Evolutionary conservation across 92 coral and sea anemone genomes (phyloP).

Genomic region (Palythoa heliodiscus): DNA sequence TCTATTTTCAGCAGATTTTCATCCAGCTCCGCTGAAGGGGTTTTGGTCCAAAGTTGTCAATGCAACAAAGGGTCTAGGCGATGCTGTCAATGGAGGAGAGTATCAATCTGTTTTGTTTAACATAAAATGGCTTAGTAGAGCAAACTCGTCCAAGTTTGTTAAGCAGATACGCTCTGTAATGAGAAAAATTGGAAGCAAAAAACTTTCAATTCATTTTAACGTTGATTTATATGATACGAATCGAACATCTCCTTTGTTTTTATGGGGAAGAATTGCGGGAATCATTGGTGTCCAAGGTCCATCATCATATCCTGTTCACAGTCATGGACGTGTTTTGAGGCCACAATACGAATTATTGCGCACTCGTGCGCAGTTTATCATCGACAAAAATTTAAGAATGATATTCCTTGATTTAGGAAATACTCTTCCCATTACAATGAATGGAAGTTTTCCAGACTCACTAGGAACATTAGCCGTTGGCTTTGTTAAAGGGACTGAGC

Average conservation of each 20-base stretch:
- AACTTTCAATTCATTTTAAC: slow-evolving; percentile 73
- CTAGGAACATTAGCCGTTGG: slow-evolving; percentile 53
- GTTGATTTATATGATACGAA: slow-evolving; percentile 53
- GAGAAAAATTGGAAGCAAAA: slow-evolving; percentile 43
- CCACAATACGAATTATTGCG: neutral
- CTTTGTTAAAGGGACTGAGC: neutral
- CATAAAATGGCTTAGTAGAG: slow-evolving; percentile 50
- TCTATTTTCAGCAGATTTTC: slow-evolving; percentile 68
- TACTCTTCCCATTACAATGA: slow-evolving; percentile 48
- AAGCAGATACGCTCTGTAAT: slow-evolving; percentile 45
- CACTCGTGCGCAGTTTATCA: slow-evolving; percentile 56
- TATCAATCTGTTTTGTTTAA: slow-evolving; percentile 69
- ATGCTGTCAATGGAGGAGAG: slow-evolving; percentile 47
- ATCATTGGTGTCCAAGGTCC: slow-evolving; percentile 69
- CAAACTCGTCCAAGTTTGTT: slow-evolving; percentile 44
- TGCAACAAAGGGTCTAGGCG: neutral
- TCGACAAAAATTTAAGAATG: slow-evolving; percentile 38
- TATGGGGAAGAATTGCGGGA: slow-evolving; percentile 71
- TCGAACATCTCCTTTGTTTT: slow-evolving; percentile 25
- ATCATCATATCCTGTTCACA: slow-evolving; percentile 55
- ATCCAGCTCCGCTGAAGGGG: slow-evolving; percentile 64
- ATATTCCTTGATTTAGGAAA: slow-evolving; percentile 72
- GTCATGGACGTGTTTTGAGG: slow-evolving; percentile 64
- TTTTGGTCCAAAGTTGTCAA: slow-evolving; percentile 51
- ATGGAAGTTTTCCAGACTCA: slow-evolving; percentile 44